Percentiles rank a stretch among this genome's conserved stretches.
Conservation (phyloP, 2,113 vertebrate genomes). For the Gavia stellata region DNA sequence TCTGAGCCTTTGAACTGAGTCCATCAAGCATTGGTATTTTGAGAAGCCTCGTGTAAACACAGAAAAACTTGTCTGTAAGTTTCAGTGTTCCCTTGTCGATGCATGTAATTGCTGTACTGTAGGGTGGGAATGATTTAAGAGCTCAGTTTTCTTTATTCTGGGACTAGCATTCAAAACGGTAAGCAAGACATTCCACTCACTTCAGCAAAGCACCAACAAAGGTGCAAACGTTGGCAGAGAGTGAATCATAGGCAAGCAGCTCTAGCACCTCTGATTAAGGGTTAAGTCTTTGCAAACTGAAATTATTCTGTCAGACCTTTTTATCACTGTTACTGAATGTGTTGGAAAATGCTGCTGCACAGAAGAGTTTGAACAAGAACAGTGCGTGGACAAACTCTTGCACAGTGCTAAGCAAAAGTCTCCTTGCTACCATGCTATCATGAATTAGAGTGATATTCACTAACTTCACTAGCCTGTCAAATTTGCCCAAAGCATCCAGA, state of each 20-base stretch:
- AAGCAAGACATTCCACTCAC: background rate
- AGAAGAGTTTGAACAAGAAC: background rate
- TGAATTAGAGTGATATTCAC: background rate
- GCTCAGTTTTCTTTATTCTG: background rate
- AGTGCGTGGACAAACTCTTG: background rate
- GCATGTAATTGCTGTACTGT: background rate
- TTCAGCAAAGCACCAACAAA: background rate
- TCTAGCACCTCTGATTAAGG: background rate
- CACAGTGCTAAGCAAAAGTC: background rate
- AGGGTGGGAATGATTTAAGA: background rate
- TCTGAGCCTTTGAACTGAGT: background rate
- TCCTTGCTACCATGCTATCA: background rate
- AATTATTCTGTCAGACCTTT: background rate
- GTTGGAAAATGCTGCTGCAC: rapidly evolving
- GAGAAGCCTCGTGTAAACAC: background rate
- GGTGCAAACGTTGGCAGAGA: background rate
- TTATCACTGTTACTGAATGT: background rate
- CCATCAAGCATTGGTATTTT: background rate
- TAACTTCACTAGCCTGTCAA: background rate
- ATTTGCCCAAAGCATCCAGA: background rate
- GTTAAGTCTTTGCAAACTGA: background rate
- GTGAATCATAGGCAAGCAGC: background rate
- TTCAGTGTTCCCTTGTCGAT: rapidly evolving
- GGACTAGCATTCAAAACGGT: background rate
- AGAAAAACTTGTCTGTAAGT: background rate